Percentiles rank a stretch among this genome's conserved stretches.
Conservation (phyloP, 2,797 vertebrate genomes). For the Leptatherina wallacei region DNA sequence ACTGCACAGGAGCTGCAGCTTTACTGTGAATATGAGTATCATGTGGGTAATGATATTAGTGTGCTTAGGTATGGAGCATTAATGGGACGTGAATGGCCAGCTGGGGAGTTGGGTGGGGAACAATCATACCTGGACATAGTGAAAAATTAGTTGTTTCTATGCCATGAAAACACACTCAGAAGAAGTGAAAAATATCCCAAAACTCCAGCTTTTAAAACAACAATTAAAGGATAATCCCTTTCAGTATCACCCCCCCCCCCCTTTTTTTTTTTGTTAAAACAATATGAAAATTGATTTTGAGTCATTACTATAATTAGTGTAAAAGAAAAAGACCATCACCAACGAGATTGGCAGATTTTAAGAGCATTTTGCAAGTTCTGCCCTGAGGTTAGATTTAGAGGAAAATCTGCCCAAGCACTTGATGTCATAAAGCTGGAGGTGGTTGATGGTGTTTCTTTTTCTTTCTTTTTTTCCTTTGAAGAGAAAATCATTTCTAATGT, state of each 20-base stretch:
- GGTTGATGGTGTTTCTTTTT: background rate
- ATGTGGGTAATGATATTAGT: background rate
- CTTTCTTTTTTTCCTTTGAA: background rate
- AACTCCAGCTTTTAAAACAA: background rate
- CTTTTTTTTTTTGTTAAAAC: background rate
- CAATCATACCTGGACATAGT: background rate
- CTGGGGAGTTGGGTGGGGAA: background rate
- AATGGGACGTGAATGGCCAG: background rate
- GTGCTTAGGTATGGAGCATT: background rate
- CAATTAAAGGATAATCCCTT: background rate
- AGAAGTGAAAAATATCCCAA: background rate
- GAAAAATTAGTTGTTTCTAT: background rate
- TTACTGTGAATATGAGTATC: background rate
- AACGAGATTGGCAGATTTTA: slow-evolving; percentile 21
- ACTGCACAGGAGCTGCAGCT: background rate
- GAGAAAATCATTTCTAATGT: slow-evolving; percentile 35
- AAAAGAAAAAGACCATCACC: slow-evolving; percentile 12
- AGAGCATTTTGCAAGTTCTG: background rate
- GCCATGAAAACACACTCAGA: background rate
- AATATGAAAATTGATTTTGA: slow-evolving; percentile 5
- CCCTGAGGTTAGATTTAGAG: slow-evolving; percentile 33
- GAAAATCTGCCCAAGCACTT: slow-evolving; percentile 26
- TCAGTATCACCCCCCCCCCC: background rate
- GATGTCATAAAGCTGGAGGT: slow-evolving; percentile 25
- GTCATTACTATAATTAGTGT: slow-evolving; percentile 24